Conservation (phyloP, 30 jellyfish, hydroid and myxozoan genomes). For the Cassiopea andromeda region DNA sequence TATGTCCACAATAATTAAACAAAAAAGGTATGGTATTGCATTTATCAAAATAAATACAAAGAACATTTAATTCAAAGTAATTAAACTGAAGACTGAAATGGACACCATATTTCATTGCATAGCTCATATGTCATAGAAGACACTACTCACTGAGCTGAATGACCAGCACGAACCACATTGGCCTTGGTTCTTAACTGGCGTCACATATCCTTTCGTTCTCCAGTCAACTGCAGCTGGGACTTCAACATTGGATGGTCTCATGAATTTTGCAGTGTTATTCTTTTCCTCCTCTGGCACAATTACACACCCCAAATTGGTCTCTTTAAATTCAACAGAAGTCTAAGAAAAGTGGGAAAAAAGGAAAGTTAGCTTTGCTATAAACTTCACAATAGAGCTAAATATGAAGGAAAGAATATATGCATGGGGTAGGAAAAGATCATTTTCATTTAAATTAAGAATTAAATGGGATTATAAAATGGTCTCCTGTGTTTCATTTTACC, state of each 20-base stretch:
- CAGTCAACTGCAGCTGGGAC: conserved; percentile 95
- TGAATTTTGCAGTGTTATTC: conserved; percentile 54
- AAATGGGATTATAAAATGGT: too few species aligned
- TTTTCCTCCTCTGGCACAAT: conserved; percentile 66
- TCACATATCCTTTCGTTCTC: conserved; percentile 93
- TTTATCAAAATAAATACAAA: too few species aligned
- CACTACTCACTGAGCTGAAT: conserved; percentile 87
- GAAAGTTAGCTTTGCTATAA: background rate
- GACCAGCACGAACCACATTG: conserved; percentile 99
- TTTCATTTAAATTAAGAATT: too few species aligned
- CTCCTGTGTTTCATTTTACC: too few species aligned
- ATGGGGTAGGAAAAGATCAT: too few species aligned
- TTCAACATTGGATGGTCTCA: conserved; percentile 51
- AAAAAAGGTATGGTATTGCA: too few species aligned
- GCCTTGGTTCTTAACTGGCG: conserved; percentile 96
- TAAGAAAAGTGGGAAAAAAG: conserved; percentile 3
- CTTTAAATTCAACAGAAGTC: conserved; percentile 83
- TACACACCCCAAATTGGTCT: conserved; percentile 85
- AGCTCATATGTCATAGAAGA: too few species aligned
- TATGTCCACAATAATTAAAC: too few species aligned
- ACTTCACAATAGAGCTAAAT: background rate
- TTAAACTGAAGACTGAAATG: too few species aligned
- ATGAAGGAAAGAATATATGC: too few species aligned
- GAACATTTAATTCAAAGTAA: too few species aligned
- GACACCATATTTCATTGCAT: too few species aligned